Evolutionary conservation across 2,888 invertebrate species (phyloP).

Genomic region (Chrysolina oricalcia): DNA sequence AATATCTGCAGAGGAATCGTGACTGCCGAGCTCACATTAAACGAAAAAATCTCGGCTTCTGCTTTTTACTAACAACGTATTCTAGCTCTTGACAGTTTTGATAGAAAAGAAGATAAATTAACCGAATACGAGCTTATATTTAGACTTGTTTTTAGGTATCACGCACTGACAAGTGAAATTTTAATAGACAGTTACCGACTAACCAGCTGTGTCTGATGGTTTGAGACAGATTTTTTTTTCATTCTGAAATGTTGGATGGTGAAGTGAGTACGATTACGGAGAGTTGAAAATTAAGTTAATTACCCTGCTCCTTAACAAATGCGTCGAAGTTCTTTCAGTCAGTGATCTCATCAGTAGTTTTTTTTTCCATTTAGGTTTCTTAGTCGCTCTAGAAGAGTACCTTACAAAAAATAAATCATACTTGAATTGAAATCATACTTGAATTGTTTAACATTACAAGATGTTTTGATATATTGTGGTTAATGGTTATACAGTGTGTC

Average conservation of each 20-base stretch:
- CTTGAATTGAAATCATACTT: too few relatives aligned
- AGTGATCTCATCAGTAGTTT: not conserved
- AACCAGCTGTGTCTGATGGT: conserved; percentile 32
- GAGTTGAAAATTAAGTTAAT: conserved; percentile 11
- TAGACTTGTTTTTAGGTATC: conserved; percentile 32
- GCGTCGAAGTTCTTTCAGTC: conserved; percentile 2
- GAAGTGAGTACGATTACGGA: conserved; percentile 4
- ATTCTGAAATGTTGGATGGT: conserved; percentile 1
- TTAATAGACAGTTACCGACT: conserved; percentile 35
- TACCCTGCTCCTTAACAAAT: not conserved
- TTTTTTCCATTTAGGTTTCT: too few relatives aligned
- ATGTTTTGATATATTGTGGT: too few relatives aligned
- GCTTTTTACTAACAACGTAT: conserved; percentile 20
- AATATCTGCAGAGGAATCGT: conserved; percentile 32
- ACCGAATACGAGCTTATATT: conserved; percentile 30
- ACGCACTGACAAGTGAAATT: conserved; percentile 33
- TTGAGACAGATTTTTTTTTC: conserved; percentile 27
- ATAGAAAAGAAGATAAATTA: conserved; percentile 41
- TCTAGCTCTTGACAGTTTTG: conserved; percentile 31
- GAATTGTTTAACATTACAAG: too few relatives aligned
- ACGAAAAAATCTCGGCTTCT: conserved; percentile 31
- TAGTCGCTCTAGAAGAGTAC: not conserved
- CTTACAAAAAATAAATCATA: too few relatives aligned
- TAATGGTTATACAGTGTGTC: too few relatives aligned
- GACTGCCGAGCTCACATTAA: conserved; percentile 31